These are phyloP conservation scores for Chrysolina haemoptera DNA, from an alignment of 2,888 invertebrate species.

Conservation along the genomic window DNA sequence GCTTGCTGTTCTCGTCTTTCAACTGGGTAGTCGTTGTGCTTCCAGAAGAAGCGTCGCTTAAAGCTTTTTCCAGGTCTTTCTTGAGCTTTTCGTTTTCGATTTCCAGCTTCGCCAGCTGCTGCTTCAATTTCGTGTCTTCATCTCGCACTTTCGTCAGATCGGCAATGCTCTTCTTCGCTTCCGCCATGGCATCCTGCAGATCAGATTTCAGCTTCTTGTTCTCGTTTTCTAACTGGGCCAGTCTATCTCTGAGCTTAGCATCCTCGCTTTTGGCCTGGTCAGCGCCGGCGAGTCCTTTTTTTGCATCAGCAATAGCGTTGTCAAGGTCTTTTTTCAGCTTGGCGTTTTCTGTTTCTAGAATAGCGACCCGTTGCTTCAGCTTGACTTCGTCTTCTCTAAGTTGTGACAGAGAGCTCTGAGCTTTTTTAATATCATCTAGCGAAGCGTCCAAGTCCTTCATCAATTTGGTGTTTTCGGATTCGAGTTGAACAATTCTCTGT, in stretches of 20 bases:
- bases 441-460: constrained; percentile 52
- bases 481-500: constrained; percentile 42
- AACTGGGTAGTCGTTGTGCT: constrained; percentile 21
- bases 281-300: constrained; percentile 45
- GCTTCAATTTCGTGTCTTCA: constrained; percentile 36
- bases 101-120: constrained; percentile 40
- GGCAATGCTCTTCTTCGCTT: constrained; percentile 42
- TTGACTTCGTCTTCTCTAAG: constrained; percentile 37
- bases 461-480: constrained; percentile 53
- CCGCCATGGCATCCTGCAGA: constrained; percentile 47
- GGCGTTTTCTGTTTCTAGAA: constrained; percentile 52
- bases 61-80: constrained; percentile 41
- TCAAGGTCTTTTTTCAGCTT: constrained; percentile 49
- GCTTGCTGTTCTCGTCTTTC: constrained; percentile 47
- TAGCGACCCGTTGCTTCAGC: constrained; percentile 44
- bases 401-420: constrained; percentile 27
- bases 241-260: constrained; percentile 49
- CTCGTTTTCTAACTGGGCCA: constrained; percentile 49
- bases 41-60: constrained; percentile 30
- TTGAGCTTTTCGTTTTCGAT: constrained; percentile 42
- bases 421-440: constrained; percentile 39
- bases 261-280: constrained; percentile 46
- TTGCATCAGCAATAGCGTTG: constrained; percentile 41
- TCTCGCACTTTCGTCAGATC: constrained; percentile 34
- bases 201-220: constrained; percentile 51